phyloP scores from a whole-genome alignment of 2,888 invertebrate species.

The Andrena minutula region DNA sequence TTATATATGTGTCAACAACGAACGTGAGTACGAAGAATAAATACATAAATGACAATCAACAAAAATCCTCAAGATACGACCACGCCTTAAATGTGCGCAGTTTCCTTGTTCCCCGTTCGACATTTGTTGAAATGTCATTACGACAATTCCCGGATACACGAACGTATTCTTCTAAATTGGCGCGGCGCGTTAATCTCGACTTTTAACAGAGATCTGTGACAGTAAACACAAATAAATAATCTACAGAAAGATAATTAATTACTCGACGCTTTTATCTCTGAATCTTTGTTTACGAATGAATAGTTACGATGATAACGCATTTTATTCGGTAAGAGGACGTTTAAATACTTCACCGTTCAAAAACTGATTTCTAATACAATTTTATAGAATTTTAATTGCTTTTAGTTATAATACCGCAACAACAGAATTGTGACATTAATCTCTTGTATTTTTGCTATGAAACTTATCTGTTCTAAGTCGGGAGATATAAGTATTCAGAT shows the following conservation, averaged over 20 bases:
- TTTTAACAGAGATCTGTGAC: background rate
- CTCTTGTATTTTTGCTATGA: background rate
- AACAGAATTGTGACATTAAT: background rate
- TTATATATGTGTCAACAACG: background rate
- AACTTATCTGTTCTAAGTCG: background rate
- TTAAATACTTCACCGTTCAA: background rate
- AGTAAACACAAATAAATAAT: background rate
- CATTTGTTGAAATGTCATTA: background rate
- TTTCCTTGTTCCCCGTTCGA: slow-evolving; percentile 27
- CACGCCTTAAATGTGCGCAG: slow-evolving; percentile 37
- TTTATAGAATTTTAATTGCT: background rate
- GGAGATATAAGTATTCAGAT: background rate
- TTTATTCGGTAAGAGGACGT: background rate
- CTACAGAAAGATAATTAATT: background rate
- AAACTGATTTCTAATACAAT: background rate
- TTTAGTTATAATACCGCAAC: background rate
- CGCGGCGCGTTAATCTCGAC: slow-evolving; percentile 2
- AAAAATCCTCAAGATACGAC: slow-evolving; percentile 4
- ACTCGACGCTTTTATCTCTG: background rate
- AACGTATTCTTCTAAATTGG: background rate
- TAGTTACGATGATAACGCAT: background rate
- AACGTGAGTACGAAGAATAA: slow-evolving; percentile 47
- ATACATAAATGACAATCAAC: slow-evolving; percentile 1
- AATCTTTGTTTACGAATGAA: background rate
- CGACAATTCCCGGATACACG: background rate